Conservation (phyloP, 2,888 invertebrate species). For the Eristalis intricaria region DNA sequence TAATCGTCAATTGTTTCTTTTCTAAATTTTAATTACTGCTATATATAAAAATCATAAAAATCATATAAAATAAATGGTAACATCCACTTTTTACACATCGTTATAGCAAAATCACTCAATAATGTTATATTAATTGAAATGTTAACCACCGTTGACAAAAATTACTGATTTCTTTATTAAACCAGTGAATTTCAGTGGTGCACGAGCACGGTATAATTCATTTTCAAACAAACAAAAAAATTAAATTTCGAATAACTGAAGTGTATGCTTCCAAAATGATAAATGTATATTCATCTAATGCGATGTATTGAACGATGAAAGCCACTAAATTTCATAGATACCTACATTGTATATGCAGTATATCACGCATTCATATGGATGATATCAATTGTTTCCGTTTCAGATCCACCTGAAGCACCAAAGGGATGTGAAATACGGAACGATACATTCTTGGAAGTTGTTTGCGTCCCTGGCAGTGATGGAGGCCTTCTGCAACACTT, state of each 20-base stretch:
- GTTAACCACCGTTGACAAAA: no score
- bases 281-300: no score
- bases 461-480: constrained; percentile 90
- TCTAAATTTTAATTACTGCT: no score
- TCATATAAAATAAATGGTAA: no score
- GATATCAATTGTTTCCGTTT: constrained; percentile 74
- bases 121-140: no score
- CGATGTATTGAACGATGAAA: not conserved
- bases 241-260: not conserved
- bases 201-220: not conserved
- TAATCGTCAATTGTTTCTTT: constrained; percentile 62
- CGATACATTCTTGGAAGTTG: constrained; percentile 86
- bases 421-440: constrained; percentile 88
- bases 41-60: no score
- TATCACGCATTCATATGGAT: not conserved
- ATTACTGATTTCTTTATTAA: not conserved
- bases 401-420: constrained; percentile 90
- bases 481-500: constrained; percentile 92
- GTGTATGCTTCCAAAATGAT: not conserved
- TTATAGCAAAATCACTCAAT: no score
- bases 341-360: constrained; percentile 30
- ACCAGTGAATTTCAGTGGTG: no score
- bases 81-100: no score
- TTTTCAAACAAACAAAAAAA: not conserved
- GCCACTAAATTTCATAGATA: constrained; percentile 24